Evolutionary conservation across 2,888 invertebrate genomes (phyloP).

Genomic region (Stenchaetothrips biformis): DNA sequence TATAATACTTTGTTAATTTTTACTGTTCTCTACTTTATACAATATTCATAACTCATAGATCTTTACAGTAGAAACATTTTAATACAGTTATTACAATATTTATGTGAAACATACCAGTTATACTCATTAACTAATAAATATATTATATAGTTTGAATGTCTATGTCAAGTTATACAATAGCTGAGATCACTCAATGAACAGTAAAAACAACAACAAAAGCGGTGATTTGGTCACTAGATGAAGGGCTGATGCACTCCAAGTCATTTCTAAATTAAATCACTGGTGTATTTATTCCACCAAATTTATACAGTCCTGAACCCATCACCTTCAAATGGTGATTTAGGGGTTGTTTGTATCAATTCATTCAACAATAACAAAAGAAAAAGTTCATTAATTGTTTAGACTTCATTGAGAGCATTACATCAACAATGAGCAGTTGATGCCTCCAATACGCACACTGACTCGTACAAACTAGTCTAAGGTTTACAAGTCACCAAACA

Average conservation of each 20-base stretch:
- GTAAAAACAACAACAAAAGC: constrained; percentile 25
- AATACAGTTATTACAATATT: not conserved
- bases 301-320: not conserved
- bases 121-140: not conserved
- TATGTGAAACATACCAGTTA: not conserved
- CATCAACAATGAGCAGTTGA: constrained; percentile 14
- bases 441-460: not conserved
- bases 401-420: constrained; percentile 13
- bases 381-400: not conserved
- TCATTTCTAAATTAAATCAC: constrained; percentile 22
- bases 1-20: constrained; percentile 11
- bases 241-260: constrained; percentile 1
- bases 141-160: not conserved
- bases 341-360: not conserved
- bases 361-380: not conserved
- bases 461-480: not conserved
- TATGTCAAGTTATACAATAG: not conserved
- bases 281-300: not conserved
- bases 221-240: constrained; percentile 21
- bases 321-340: not conserved
- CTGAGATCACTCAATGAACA: constrained; percentile 23
- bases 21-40: not conserved
- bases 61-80: not conserved
- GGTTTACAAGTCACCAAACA: not conserved
- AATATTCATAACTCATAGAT: not conserved